These are phyloP conservation scores for Gymnocheta viridis DNA, from an alignment of 2,888 invertebrate species.

Conservation along the genomic window DNA sequence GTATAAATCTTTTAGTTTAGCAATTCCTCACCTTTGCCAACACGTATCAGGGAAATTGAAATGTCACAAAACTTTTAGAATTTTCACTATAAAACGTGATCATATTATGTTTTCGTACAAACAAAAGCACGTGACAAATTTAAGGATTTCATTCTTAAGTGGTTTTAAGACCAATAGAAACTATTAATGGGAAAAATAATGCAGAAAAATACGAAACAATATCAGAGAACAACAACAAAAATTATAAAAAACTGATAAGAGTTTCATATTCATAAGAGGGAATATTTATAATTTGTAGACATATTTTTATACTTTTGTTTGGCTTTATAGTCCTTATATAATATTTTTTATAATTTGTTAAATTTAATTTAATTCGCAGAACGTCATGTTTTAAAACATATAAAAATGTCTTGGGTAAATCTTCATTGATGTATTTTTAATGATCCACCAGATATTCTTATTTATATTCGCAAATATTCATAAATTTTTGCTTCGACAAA, in stretches of 20 bases:
- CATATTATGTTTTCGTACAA: constrained; percentile 19
- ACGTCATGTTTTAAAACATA: too few relatives aligned
- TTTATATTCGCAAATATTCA: too few relatives aligned
- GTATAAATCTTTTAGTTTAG: background rate
- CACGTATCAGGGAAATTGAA: constrained; percentile 52
- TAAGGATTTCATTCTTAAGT: background rate
- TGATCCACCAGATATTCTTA: too few relatives aligned
- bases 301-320: too few relatives aligned
- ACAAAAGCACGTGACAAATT: constrained; percentile 7
- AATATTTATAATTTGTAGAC: too few relatives aligned
- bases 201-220: background rate
- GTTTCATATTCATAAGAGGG: too few relatives aligned
- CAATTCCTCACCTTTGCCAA: background rate
- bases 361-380: too few relatives aligned
- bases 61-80: constrained; percentile 53
- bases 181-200: background rate
- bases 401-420: too few relatives aligned
- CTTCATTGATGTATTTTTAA: too few relatives aligned
- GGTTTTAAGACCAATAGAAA: background rate
- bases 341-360: too few relatives aligned
- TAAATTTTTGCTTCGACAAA: too few relatives aligned
- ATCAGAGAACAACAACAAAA: background rate
- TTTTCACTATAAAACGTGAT: constrained; percentile 49
- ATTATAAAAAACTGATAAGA: background rate
- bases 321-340: too few relatives aligned